Conservation (phyloP, 2,797 vertebrate species). For the Scarus forsteni region DNA sequence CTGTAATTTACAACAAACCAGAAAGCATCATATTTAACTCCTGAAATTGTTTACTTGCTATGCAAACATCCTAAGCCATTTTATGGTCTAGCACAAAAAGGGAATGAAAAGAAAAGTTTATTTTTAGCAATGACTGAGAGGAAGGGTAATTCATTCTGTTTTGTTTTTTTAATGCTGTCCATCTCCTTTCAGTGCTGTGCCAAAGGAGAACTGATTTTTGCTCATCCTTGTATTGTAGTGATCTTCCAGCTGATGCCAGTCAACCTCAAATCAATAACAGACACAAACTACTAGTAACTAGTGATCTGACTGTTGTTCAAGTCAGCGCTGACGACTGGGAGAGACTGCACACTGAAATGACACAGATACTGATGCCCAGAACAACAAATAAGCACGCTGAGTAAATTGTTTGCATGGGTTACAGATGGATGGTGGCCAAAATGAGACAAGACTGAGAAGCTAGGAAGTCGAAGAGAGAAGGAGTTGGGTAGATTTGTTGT, state of each 20-base stretch:
- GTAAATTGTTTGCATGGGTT: conserved; percentile 12
- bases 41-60: neutral
- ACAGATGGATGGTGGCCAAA: conserved; percentile 39
- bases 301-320: conserved; percentile 27
- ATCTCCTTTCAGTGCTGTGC: conserved; percentile 29
- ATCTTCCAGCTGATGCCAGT: conserved; percentile 13
- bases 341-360: conserved; percentile 2
- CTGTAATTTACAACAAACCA: too few relatives aligned
- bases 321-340: neutral
- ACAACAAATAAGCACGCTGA: conserved; percentile 5
- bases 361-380: conserved; percentile 2
- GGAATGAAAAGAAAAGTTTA: neutral
- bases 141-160: too few relatives aligned
- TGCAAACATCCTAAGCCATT: too few relatives aligned
- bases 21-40: neutral
- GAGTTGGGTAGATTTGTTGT: conserved; percentile 61
- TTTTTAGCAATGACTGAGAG: conserved; percentile 64
- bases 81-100: neutral
- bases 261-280: conserved; percentile 22
- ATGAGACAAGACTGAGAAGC: conserved; percentile 42
- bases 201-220: conserved; percentile 50
- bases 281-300: conserved; percentile 13
- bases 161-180: neutral
- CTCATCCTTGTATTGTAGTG: conserved; percentile 27
- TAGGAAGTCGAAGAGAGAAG: conserved; percentile 40